phyloP scores from a whole-genome alignment of 2,888 invertebrate species.

The Oxytorus armatus region DNA sequence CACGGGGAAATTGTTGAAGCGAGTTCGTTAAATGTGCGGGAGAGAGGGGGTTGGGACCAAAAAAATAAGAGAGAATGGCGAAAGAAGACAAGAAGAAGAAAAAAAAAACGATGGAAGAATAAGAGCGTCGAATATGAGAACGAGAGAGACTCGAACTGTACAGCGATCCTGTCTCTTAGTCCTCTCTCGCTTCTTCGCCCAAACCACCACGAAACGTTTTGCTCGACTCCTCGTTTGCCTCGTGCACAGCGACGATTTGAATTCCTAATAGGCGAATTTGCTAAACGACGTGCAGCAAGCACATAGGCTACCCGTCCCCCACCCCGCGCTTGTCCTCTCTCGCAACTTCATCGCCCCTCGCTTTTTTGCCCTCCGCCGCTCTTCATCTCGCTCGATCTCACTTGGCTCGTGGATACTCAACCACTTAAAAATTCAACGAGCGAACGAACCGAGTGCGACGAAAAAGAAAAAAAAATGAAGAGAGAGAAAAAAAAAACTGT shows the following conservation, averaged over 20 bases:
- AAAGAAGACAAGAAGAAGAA: slow-evolving; percentile 29
- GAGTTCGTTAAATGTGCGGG: slow-evolving; percentile 69
- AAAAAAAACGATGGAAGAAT: slow-evolving; percentile 47
- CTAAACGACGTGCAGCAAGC: slow-evolving; percentile 49
- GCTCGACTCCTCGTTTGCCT: slow-evolving; percentile 34
- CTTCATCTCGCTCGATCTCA: slow-evolving; percentile 49
- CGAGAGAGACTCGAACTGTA: slow-evolving; percentile 32
- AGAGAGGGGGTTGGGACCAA: slow-evolving; percentile 30
- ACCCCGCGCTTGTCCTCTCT: slow-evolving; percentile 8
- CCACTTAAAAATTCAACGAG: slow-evolving; percentile 61
- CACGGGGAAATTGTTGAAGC: slow-evolving; percentile 62
- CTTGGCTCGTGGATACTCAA: slow-evolving; percentile 2
- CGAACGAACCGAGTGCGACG: slow-evolving; percentile 39
- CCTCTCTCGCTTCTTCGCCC: slow-evolving; percentile 43
- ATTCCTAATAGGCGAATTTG: slow-evolving; percentile 65
- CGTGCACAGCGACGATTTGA: slow-evolving; percentile 56
- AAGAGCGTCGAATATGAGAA: slow-evolving; percentile 43
- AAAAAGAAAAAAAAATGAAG: neutral
- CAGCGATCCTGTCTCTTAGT: slow-evolving; percentile 43
- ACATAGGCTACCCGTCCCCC: slow-evolving; percentile 13
- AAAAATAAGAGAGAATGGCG: slow-evolving; percentile 38
- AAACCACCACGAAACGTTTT: slow-evolving; percentile 19
- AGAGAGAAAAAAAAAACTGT: slow-evolving; percentile 36
- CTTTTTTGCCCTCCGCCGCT: slow-evolving; percentile 20
- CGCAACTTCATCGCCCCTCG: too few species aligned